Evolutionary conservation across 1,140 invertebrate species (phyloP), one percentile per base, ranked within the genome.

Genomic region (Drosophila paulistorum): DNA sequence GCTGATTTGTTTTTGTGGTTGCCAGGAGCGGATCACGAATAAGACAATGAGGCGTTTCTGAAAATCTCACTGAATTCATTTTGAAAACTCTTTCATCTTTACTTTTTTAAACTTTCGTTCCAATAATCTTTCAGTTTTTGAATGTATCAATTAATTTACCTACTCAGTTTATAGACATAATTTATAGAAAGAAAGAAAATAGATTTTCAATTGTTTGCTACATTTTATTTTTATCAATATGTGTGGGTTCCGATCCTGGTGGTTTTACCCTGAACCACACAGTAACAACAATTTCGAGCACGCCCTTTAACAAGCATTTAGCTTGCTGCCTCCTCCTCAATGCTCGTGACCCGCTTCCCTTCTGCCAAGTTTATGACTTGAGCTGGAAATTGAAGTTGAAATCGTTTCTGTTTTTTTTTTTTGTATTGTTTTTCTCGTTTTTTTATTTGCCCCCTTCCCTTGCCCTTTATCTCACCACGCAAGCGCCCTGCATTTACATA

Each of bases 1-100:
- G 73, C 66, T 89, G 84, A 89, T 89, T 89, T 89, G 84, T 89
- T 89, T 89, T 83, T 89, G 84, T 74, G 84, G 84, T 89, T 86
- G 76, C 73, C 68, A 70, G 71, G 68, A 51, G 45, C 17, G 45
- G 17, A 23, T 10, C 20, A 11, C 3, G 11, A 39, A 3, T 51
- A 20, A 11, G 37, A 39, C 37, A 2, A 13, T 13, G 9, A 10
- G 11, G 35, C 3, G 10, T 23, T 23, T 23, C 23, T 26, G 23
- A 7, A 30, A 30, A 30, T 30, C 30, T 30, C 30, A 30, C 5
- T 30, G 1, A 30, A 30, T 30, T 6, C 5, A 30, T 30, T 7
- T 30, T 30, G 6, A 30, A 30, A 6, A 30, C 30, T 30, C 0
- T 30, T 30, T 30, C 6, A 30, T 30, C 30, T 7, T 6, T 30